Conservation (phyloP, 2,113 vertebrate species). For the Perca schrenkii region DNA sequence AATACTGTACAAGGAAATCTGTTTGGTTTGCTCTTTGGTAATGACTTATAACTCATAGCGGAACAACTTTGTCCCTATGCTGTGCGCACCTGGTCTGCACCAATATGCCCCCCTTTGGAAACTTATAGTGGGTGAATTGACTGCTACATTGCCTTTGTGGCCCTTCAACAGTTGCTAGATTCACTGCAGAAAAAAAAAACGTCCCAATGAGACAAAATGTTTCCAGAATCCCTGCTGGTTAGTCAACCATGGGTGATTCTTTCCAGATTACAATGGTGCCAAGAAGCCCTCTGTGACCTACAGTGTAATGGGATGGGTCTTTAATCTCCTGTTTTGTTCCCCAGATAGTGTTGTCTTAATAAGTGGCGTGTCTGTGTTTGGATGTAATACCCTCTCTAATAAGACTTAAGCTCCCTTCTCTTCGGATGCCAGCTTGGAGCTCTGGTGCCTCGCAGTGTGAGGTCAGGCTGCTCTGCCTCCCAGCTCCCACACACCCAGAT, state of each 20-base stretch:
- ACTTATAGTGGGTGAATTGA: slow-evolving; percentile 28
- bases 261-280: slow-evolving; percentile 72
- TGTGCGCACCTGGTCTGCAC: slow-evolving; percentile 47
- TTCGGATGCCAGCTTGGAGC: slow-evolving; percentile 65
- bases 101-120: slow-evolving; percentile 25
- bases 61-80: slow-evolving; percentile 54
- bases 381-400: slow-evolving; percentile 79
- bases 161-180: slow-evolving; percentile 34
- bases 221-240: slow-evolving; percentile 55
- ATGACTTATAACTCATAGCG: slow-evolving; percentile 57
- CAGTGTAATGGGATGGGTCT: slow-evolving; percentile 71
- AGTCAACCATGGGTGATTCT: slow-evolving; percentile 71
- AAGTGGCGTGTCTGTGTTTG: slow-evolving; percentile 76
- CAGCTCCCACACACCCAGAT: slow-evolving; percentile 56
- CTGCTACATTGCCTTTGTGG: slow-evolving; percentile 37
- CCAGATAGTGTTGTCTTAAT: slow-evolving; percentile 79
- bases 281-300: slow-evolving; percentile 67
- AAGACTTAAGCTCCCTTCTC: slow-evolving; percentile 78
- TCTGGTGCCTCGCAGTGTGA: slow-evolving; percentile 57
- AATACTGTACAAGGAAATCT: slow-evolving; percentile 61
- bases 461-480: slow-evolving; percentile 48
- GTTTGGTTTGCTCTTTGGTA: slow-evolving; percentile 62
- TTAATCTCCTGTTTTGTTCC: slow-evolving; percentile 77
- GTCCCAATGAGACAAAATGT: slow-evolving; percentile 50
- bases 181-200: slow-evolving; percentile 51